A percentile compares a stretch with the other conserved stretches of the same genome.
Conservation (phyloP, 2,888 invertebrate genomes). For the Cheilosia variabilis region DNA sequence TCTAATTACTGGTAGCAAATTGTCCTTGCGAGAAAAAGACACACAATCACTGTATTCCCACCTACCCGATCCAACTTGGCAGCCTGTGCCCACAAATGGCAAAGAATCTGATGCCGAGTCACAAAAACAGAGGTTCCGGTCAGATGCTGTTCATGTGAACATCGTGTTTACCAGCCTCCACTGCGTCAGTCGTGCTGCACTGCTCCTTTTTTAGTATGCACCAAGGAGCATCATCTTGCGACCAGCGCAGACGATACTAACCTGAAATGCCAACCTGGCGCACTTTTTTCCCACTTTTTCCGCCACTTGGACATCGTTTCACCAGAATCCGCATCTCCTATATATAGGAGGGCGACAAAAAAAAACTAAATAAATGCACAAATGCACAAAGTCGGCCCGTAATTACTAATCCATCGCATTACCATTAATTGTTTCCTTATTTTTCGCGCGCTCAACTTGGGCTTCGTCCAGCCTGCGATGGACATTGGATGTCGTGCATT, state of each 20-base stretch:
- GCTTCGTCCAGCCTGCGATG: constrained; percentile 29
- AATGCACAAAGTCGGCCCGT: constrained; percentile 71
- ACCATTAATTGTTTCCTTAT: constrained; percentile 75
- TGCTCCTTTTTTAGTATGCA: constrained; percentile 65
- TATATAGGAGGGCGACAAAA: background rate
- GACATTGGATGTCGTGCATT: constrained; percentile 66
- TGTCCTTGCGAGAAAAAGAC: constrained; percentile 30
- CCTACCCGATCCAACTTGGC: constrained; percentile 50
- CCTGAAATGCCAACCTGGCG: constrained; percentile 56
- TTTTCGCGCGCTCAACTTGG: constrained; percentile 70
- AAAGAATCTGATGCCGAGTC: constrained; percentile 21
- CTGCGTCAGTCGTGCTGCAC: constrained; percentile 38
- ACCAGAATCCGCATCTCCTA: constrained; percentile 39
- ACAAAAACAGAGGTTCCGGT: constrained; percentile 58
- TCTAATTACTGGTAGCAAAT: constrained; percentile 48
- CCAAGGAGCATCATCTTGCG: constrained; percentile 25
- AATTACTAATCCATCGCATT: constrained; percentile 76
- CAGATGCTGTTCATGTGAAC: constrained; percentile 61
- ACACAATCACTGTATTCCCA: constrained; percentile 26
- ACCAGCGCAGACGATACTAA: constrained; percentile 26
- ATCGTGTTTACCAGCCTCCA: constrained; percentile 68
- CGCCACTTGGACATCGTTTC: constrained; percentile 22
- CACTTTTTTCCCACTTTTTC: background rate
- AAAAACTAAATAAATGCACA: constrained; percentile 67
- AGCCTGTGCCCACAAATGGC: constrained; percentile 55